phyloP scores from a whole-genome alignment of 2,113 vertebrate genomes.

The Cisticola juncidis region DNA sequence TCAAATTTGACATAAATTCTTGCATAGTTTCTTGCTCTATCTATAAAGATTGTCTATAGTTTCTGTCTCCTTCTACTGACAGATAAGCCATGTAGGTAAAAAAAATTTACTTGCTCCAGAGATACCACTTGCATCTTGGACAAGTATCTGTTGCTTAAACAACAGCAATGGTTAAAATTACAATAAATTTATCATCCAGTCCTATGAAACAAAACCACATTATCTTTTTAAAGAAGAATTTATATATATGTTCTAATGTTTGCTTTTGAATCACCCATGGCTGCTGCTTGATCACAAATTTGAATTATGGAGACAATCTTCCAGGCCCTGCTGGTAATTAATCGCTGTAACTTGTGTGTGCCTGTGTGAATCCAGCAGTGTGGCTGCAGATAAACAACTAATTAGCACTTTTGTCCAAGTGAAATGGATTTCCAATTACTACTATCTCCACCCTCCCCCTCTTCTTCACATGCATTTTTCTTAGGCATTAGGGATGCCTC shows the following conservation, averaged over 20 bases:
- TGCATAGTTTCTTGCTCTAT: not conserved
- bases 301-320: not conserved
- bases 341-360: not conserved
- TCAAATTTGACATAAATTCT: not conserved
- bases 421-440: not conserved
- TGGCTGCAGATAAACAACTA: not conserved
- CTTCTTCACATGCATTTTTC: not conserved
- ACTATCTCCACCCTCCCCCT: not conserved
- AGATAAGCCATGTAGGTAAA: not conserved
- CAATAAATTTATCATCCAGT: not conserved
- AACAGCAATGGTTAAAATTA: not conserved
- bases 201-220: not conserved
- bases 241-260: not conserved
- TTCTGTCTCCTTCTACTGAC: not conserved
- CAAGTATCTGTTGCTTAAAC: not conserved
- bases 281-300: not conserved
- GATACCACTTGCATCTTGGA: not conserved
- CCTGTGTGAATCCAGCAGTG: not conserved
- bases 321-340: not conserved
- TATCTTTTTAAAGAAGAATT: not conserved
- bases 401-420: not conserved
- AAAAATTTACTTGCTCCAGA: not conserved
- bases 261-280: not conserved
- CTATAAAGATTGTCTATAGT: too few species aligned
- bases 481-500: not conserved